A percentile compares a stretch with the other conserved stretches of the same genome.
Evolutionary conservation across 2,797 vertebrate species (phyloP).

Genomic region (Lerista edwardsae): DNA sequence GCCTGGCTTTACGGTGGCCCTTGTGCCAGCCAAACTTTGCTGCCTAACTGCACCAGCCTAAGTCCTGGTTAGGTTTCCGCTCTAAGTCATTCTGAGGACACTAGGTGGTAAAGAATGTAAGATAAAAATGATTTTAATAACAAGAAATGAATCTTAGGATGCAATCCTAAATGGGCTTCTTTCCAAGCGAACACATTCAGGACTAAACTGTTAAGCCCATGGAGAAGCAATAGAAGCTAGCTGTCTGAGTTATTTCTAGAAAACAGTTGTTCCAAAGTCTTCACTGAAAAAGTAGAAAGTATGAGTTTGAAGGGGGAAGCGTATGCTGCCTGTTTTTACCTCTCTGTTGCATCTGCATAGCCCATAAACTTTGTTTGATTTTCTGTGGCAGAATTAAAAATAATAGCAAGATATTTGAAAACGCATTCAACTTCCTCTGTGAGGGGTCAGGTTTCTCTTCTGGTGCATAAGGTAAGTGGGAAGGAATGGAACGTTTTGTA

Average conservation of each 20-base stretch:
- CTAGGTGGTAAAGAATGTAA: too few relatives aligned
- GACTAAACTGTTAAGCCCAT: neutral
- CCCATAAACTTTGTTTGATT: neutral
- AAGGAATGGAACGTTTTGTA: slow-evolving; percentile 55
- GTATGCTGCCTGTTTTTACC: neutral
- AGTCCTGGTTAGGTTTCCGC: too few relatives aligned
- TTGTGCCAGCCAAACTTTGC: too few relatives aligned
- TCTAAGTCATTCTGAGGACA: too few relatives aligned
- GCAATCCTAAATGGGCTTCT: neutral
- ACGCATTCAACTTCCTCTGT: slow-evolving; percentile 33
- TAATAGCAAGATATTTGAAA: slow-evolving; percentile 12
- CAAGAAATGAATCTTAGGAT: neutral
- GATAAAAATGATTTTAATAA: too few relatives aligned
- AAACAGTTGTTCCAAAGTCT: neutral
- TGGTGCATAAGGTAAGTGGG: slow-evolving; percentile 48
- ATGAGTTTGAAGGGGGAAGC: too few relatives aligned
- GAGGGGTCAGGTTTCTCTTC: slow-evolving; percentile 33
- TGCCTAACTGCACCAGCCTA: too few relatives aligned
- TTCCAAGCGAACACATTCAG: neutral
- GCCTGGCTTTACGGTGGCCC: too few relatives aligned
- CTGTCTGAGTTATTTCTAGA: neutral
- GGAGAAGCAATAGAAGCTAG: neutral
- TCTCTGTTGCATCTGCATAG: neutral
- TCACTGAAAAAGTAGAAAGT: neutral
- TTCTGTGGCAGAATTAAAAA: neutral